phyloP scores from a whole-genome alignment of 1,140 invertebrate species.

The Homarus americanus region DNA sequence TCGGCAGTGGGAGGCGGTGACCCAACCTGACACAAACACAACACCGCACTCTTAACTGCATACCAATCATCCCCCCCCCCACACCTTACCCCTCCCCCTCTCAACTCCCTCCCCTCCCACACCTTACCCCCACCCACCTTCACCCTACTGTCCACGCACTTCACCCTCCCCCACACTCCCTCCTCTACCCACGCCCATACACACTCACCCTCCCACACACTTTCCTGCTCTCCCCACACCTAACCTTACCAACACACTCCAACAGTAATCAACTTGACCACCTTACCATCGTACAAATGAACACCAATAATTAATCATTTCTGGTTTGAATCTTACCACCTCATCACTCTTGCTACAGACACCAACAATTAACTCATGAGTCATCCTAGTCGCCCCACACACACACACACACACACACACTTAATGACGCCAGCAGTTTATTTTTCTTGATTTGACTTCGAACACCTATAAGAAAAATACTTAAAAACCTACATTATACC shows the following conservation, averaged over 20 bases:
- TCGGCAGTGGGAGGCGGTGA: background rate
- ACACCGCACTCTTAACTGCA: background rate
- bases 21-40: conserved; percentile 7
- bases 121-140: background rate
- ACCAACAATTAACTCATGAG: too few relatives aligned
- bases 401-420: too few relatives aligned
- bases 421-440: too few relatives aligned
- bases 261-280: too few relatives aligned
- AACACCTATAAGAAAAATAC: too few relatives aligned
- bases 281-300: too few relatives aligned
- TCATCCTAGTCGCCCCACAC: too few relatives aligned
- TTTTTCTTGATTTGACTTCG: too few relatives aligned
- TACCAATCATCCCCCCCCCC: background rate
- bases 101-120: background rate
- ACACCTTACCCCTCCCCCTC: background rate
- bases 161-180: background rate
- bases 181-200: background rate
- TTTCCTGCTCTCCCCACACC: background rate
- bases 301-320: too few relatives aligned
- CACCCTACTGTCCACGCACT: conserved; percentile 11
- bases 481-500: too few relatives aligned
- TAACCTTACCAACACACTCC: background rate
- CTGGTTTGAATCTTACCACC: too few relatives aligned
- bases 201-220: background rate
- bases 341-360: too few relatives aligned